A percentile compares a stretch with the other conserved stretches of the same genome.
Conservation (phyloP, 1,140 invertebrate species). For the Trachelipus rathkii region DNA sequence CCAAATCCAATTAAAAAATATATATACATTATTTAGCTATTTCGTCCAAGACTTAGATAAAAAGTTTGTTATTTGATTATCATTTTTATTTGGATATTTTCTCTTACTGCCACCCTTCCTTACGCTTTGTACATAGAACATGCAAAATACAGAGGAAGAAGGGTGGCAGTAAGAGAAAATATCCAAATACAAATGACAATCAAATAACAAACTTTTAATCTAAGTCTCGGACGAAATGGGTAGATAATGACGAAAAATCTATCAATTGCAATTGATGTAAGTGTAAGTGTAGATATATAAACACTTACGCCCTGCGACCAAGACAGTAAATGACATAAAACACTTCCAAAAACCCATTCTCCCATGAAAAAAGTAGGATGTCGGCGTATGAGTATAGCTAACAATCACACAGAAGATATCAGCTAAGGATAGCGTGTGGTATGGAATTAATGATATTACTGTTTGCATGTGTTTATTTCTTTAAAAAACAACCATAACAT, state of each 20-base stretch:
- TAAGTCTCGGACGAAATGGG: constrained; percentile 88
- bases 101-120: constrained; percentile 79
- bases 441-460: constrained; percentile 97
- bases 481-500: constrained; percentile 83
- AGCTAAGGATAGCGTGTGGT: constrained; percentile 87
- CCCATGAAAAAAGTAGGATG: constrained; percentile 82
- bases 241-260: constrained; percentile 95
- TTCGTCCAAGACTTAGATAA: constrained; percentile 83
- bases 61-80: constrained; percentile 78
- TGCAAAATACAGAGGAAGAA: constrained; percentile 74
- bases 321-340: constrained; percentile 86
- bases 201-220: constrained; percentile 70
- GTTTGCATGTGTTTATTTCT: constrained; percentile 93
- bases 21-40: constrained; percentile 94
- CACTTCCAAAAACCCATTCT: constrained; percentile 81
- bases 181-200: constrained; percentile 89
- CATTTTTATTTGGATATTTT: constrained; percentile 81
- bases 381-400: constrained; percentile 93
- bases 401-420: constrained; percentile 89
- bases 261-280: constrained; percentile 94
- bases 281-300: constrained; percentile 92
- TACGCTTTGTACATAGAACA: constrained; percentile 81
- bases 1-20: constrained; percentile 95
- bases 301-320: constrained; percentile 87
- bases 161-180: constrained; percentile 75